Conservation (phyloP, 2,797 vertebrate genomes). For the Betta splendens region DNA sequence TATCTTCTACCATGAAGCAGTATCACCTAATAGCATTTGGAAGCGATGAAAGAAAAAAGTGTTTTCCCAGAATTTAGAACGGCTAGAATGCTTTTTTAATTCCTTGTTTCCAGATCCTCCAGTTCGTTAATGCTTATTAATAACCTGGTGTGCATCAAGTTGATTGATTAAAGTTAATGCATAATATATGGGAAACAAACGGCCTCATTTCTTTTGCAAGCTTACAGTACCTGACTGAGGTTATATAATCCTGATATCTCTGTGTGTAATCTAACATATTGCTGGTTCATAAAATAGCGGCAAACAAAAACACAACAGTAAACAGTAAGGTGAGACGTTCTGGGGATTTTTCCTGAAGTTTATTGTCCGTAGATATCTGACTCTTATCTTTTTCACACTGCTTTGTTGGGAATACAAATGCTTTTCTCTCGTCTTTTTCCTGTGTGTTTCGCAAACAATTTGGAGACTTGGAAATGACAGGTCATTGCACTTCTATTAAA, state of each 20-base stretch:
- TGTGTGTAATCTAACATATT: conserved; percentile 17
- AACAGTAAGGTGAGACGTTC: not conserved
- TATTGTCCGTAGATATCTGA: conserved; percentile 7
- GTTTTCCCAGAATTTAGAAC: conserved; percentile 19
- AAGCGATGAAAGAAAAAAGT: conserved; percentile 24
- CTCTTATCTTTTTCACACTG: conserved; percentile 13
- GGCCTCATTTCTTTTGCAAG: conserved; percentile 18
- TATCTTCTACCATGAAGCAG: not conserved
- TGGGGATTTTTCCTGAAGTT: not conserved
- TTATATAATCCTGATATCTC: conserved; percentile 33
- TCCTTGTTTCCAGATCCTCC: conserved; percentile 27
- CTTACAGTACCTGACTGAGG: conserved; percentile 19
- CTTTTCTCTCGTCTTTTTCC: conserved; percentile 3
- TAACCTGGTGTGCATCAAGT: conserved; percentile 28
- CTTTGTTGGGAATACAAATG: conserved; percentile 11
- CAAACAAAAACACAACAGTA: not conserved
- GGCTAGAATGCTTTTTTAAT: conserved; percentile 23
- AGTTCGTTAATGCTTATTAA: conserved; percentile 46
- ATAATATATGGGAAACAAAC: conserved; percentile 41
- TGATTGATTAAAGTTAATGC: conserved; percentile 35
- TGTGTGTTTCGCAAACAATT: conserved; percentile 21
- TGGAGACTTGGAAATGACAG: conserved; percentile 10
- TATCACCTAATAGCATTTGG: conserved; percentile 20
- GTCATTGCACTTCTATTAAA: conserved; percentile 49
- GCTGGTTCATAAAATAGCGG: conserved; percentile 4